A percentile compares a stretch with the other conserved stretches of the same genome.
Evolutionary conservation across 2,888 invertebrate species (phyloP).

Genomic region (Clivina fossor): DNA sequence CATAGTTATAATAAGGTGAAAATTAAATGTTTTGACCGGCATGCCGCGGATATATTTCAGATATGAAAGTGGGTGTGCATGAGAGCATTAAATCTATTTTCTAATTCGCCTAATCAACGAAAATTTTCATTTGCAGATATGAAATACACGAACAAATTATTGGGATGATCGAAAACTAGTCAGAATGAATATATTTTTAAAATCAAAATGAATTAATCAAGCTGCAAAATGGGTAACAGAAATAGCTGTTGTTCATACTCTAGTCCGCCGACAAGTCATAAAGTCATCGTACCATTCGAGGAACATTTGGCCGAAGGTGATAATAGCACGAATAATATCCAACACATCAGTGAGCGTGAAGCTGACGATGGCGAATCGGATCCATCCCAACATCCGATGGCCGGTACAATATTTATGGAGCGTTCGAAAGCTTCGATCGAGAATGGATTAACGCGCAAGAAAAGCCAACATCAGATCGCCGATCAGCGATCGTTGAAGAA

Average conservation of each 20-base stretch:
- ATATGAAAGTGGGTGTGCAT: conserved; percentile 29
- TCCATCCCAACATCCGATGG: conserved; percentile 95
- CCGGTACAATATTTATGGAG: conserved; percentile 95
- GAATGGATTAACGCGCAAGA: conserved; percentile 82
- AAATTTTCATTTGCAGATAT: conserved; percentile 15
- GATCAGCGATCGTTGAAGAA: conserved; percentile 74
- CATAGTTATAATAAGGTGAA: conserved; percentile 20
- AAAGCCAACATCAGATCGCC: conserved; percentile 89
- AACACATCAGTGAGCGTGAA: conserved; percentile 98
- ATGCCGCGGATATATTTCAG: conserved; percentile 22
- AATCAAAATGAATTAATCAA: conserved; percentile 11
- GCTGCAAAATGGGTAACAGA: conserved; percentile 71
- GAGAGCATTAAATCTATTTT: conserved; percentile 17
- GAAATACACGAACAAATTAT: conserved; percentile 1
- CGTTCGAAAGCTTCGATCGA: conserved; percentile 84
- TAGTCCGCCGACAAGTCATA: conserved; percentile 63
- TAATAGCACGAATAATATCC: conserved; percentile 82
- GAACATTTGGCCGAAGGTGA: conserved; percentile 73
- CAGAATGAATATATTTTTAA: conserved; percentile 25
- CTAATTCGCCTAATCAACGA: too few species aligned
- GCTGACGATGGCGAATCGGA: conserved; percentile 93
- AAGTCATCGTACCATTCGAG: conserved; percentile 56
- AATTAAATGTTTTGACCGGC: conserved; percentile 27
- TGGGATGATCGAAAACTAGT: conserved; percentile 10
- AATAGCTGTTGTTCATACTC: conserved; percentile 79